These are phyloP conservation scores for Sorex maritimensis DNA, from an alignment of 2,797 vertebrate genomes.

Conservation along the genomic window DNA sequence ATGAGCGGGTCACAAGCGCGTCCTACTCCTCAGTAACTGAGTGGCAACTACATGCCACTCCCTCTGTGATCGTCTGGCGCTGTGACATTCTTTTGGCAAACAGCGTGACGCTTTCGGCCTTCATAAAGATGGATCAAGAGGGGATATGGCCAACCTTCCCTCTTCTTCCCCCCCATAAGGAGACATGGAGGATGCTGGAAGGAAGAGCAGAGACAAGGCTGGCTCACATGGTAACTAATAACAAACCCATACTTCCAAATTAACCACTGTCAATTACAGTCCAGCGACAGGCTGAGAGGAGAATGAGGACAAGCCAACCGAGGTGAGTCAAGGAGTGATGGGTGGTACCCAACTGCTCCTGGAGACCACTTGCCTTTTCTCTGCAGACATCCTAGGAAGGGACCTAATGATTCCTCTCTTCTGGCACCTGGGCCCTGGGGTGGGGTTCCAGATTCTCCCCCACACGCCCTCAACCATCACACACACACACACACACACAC, in stretches of 20 bases:
- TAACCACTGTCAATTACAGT: background rate
- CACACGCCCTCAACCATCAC: too few relatives aligned
- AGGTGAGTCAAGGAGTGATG: accelerated
- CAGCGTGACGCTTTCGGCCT: background rate
- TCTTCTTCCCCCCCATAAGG: background rate
- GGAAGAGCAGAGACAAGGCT: background rate
- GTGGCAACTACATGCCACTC: conserved; percentile 9
- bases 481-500: too few relatives aligned
- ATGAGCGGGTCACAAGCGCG: conserved; percentile 1
- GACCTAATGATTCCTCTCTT: background rate
- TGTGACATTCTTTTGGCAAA: background rate
- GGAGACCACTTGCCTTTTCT: background rate
- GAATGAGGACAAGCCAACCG: background rate
- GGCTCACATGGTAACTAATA: too few relatives aligned
- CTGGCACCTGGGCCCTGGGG: accelerated
- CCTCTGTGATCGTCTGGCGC: conserved; percentile 22
- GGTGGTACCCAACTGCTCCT: background rate
- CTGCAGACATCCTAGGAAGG: background rate
- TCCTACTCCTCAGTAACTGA: conserved; percentile 52
- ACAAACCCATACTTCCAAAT: background rate
- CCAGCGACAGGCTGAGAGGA: background rate
- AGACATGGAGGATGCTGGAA: background rate
- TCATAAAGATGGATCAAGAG: conserved; percentile 34
- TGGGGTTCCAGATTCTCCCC: background rate
- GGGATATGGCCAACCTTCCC: background rate